Percentiles rank a stretch among this genome's conserved stretches.
phyloP scores from a whole-genome alignment of 2,113 vertebrate species.

The Platysteira castanea region DNA sequence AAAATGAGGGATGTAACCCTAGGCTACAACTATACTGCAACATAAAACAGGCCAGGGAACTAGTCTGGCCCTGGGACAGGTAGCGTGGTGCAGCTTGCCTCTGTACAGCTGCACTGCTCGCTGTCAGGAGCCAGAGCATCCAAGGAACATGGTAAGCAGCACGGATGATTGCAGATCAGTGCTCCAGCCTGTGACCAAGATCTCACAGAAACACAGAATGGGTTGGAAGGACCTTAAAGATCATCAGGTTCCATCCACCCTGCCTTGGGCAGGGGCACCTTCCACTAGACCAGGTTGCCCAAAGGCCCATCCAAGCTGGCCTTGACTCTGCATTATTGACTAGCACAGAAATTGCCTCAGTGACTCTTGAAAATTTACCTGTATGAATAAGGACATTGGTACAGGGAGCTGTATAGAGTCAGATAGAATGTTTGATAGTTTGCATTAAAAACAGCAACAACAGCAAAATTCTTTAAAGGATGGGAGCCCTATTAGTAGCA shows the following conservation, averaged over 20 bases:
- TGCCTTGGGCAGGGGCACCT: too few species aligned
- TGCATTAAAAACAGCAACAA: not conserved
- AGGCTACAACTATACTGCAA: not conserved
- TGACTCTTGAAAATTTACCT: not conserved
- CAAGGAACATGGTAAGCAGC: not conserved
- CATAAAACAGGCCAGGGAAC: not conserved
- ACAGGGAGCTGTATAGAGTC: not conserved
- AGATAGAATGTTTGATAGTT: not conserved
- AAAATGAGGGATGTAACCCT: not conserved
- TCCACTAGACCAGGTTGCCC: not conserved
- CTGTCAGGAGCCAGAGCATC: not conserved
- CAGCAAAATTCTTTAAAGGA: not conserved
- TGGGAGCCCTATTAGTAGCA: not conserved
- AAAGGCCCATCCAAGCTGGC: not conserved
- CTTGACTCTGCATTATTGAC: not conserved
- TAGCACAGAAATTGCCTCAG: not conserved
- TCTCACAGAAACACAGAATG: not conserved
- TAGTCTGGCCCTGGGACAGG: not conserved
- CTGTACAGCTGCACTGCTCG: not conserved
- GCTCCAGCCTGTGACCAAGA: not conserved
- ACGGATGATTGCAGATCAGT: not conserved
- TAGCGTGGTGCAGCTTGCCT: not conserved
- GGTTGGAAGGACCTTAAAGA: not conserved
- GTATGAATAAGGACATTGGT: accelerated
- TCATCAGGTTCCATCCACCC: not conserved